phyloP scores from a whole-genome alignment of 2,797 vertebrate species.

The Alcedo atthis region DNA sequence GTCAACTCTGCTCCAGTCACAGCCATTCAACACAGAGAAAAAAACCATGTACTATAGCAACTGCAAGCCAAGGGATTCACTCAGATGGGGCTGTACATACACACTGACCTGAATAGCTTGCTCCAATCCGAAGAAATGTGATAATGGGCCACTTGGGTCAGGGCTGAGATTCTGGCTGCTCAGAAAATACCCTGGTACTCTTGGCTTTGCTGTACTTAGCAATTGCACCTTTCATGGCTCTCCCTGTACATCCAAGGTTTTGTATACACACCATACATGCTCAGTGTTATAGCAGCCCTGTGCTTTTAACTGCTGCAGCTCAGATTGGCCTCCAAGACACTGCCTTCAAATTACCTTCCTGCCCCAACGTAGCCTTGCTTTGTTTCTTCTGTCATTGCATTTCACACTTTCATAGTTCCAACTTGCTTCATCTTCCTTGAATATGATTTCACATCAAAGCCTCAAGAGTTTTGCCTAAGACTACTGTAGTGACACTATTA shows the following conservation, averaged over 20 bases:
- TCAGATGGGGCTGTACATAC: background rate
- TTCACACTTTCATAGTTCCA: background rate
- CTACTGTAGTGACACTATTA: background rate
- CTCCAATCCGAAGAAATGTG: slow-evolving; percentile 4
- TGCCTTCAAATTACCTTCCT: background rate
- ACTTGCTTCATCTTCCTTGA: background rate
- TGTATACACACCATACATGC: background rate
- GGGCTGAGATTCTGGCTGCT: background rate
- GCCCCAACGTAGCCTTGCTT: background rate
- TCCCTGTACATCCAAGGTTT: background rate
- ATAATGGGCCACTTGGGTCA: slow-evolving; percentile 14
- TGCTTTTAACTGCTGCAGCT: background rate
- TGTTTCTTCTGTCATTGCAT: background rate
- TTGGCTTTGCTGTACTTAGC: background rate
- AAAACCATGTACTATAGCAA: background rate
- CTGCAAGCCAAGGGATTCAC: background rate
- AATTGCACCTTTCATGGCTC: background rate
- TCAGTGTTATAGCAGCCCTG: background rate
- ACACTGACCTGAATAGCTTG: background rate
- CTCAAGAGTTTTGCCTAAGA: background rate
- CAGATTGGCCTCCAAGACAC: background rate
- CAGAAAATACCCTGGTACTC: background rate
- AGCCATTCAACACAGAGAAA: background rate
- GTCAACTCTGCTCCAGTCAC: slow-evolving; percentile 9
- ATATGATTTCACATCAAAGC: background rate